Conservation (phyloP, 1,140 invertebrate species). For the Drosophila ohnishii region DNA sequence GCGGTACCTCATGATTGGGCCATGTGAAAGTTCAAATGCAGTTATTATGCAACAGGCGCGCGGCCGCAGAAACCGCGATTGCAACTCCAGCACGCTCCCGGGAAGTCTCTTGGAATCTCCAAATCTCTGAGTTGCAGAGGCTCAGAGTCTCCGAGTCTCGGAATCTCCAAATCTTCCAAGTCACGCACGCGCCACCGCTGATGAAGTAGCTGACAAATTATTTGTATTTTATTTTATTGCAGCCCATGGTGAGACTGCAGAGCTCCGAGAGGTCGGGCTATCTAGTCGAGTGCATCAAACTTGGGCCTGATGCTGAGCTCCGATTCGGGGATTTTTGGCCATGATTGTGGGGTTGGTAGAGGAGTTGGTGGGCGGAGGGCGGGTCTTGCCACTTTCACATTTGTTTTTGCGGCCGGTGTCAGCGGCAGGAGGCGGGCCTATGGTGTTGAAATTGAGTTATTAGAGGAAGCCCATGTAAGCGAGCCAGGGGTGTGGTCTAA, state of each 20-base stretch:
- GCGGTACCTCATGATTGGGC: constrained; percentile 12
- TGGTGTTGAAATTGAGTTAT: constrained; percentile 69
- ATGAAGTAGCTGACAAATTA: constrained; percentile 74
- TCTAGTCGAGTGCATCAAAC: constrained; percentile 52
- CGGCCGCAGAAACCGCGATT: constrained; percentile 27
- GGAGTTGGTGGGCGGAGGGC: background rate
- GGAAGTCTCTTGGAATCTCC: constrained; percentile 9
- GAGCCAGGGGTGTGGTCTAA: background rate
- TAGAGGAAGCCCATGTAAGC: constrained; percentile 32
- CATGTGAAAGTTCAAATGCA: constrained; percentile 66
- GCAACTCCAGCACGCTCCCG: constrained; percentile 28
- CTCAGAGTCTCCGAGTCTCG: background rate
- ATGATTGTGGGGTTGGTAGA: constrained; percentile 31
- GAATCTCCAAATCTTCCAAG: constrained; percentile 26
- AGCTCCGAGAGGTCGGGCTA: constrained; percentile 40
- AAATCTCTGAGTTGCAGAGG: background rate
- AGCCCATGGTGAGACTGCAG: constrained; percentile 20
- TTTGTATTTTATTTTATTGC: constrained; percentile 40
- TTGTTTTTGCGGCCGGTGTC: constrained; percentile 14
- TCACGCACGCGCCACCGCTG: constrained; percentile 65
- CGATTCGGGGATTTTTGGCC: constrained; percentile 54
- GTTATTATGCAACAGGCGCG: constrained; percentile 58
- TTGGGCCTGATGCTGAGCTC: constrained; percentile 31
- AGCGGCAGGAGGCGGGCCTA: constrained; percentile 3
- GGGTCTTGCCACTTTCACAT: constrained; percentile 59